A percentile compares a stretch with the other conserved stretches of the same genome.
Evolutionary conservation across 2,797 vertebrate species (phyloP).

Genomic region (Clarias fuscus): DNA sequence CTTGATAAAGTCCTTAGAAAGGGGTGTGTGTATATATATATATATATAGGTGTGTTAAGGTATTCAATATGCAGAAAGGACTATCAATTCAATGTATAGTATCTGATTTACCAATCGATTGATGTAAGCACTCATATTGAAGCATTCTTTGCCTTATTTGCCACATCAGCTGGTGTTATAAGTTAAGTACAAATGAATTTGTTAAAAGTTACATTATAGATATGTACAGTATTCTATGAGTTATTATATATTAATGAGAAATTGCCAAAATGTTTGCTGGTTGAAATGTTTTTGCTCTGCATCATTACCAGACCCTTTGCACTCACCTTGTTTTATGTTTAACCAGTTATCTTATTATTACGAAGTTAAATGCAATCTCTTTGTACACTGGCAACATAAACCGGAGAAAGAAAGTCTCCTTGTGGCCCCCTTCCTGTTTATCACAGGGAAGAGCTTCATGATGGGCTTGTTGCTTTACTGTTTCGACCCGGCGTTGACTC

Average conservation of each 20-base stretch:
- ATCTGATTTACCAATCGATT: conserved; percentile 18
- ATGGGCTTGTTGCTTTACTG: conserved; percentile 58
- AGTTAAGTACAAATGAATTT: conserved; percentile 17
- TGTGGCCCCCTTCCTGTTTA: conserved; percentile 39
- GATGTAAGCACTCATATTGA: neutral
- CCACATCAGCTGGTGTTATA: neutral
- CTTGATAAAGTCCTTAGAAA: conserved; percentile 7
- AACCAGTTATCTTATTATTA: conserved; percentile 7
- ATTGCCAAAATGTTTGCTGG: conserved; percentile 14
- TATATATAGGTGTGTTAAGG: neutral
- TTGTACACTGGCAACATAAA: conserved; percentile 28
- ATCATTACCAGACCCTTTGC: conserved; percentile 31
- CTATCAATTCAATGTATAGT: neutral
- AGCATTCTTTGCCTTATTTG: neutral
- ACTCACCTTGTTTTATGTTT: conserved; percentile 22
- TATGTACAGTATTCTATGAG: neutral
- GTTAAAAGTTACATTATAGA: neutral
- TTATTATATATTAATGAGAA: neutral
- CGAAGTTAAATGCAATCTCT: conserved; percentile 38
- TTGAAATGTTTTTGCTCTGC: neutral
- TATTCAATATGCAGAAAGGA: neutral
- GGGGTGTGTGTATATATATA: neutral
- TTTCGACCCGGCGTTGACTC: conserved; percentile 65
- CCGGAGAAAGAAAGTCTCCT: conserved; percentile 34
- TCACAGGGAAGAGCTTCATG: conserved; percentile 49